Conservation (phyloP, 2,888 invertebrate genomes). For the Drosophila falleni region DNA sequence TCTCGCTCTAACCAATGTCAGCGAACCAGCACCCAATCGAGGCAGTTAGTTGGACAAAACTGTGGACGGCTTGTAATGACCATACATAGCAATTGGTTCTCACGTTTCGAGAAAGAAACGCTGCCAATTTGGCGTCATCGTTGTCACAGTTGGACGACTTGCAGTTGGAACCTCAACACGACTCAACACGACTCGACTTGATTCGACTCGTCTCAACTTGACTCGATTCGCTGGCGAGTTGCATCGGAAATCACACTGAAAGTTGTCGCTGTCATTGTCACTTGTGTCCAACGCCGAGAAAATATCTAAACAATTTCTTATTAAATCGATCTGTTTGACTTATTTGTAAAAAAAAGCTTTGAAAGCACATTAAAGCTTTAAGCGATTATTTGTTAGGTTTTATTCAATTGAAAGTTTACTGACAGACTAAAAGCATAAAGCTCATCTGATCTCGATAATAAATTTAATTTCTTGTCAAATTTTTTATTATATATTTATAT, state of each 20-base stretch:
- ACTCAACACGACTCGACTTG: neutral
- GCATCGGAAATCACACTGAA: constrained; percentile 28
- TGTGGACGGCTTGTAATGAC: constrained; percentile 76
- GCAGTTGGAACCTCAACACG: constrained; percentile 24
- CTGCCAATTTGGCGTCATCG: constrained; percentile 80
- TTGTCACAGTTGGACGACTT: constrained; percentile 62
- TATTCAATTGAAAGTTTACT: neutral
- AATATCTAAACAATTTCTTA: constrained; percentile 11
- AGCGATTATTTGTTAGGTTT: too few species aligned
- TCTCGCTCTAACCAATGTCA: constrained; percentile 65
- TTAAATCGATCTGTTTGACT: constrained; percentile 13
- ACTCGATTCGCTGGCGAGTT: constrained; percentile 2
- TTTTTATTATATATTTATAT: too few species aligned
- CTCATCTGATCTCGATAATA: too few species aligned
- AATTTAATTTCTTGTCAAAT: too few species aligned
- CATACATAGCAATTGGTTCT: constrained; percentile 81
- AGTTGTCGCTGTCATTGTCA: constrained; percentile 45
- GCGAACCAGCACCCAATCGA: constrained; percentile 35
- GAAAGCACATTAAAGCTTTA: neutral
- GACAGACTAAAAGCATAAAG: too few species aligned
- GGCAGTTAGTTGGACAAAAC: constrained; percentile 53
- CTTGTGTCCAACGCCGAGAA: constrained; percentile 12
- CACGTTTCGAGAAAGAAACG: constrained; percentile 69
- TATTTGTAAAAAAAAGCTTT: neutral
- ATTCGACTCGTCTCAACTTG: neutral